Base-by-base conservation (phyloP, 2,888 invertebrate species). In the Cheilosia urbana region DNA sequence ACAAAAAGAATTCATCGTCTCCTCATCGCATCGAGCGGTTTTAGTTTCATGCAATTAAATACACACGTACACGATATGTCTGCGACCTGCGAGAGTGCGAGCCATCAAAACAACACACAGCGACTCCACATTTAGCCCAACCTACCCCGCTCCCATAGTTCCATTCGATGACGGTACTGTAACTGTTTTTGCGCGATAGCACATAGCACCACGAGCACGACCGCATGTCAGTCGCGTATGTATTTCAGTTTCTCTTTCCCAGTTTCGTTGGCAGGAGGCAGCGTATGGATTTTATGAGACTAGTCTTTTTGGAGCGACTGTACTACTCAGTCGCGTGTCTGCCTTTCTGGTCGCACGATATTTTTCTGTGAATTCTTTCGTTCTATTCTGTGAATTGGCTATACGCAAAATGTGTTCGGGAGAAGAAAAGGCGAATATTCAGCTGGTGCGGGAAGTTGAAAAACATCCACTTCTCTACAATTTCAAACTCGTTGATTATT, bases 381-480 rank as follows among this genome's bases (percentile, higher is more conserved):
- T 17, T 4, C 13, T 7, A 4, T 21, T 19, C n/a, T 11, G 4
- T 9, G 2, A 15, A 49, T 37, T 37, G 6, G 19, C 1, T 30
- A 7, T 21, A 4, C 13, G 13, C 4, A 42, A 40, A 53, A 71
- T 60, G 60, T 49, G 47, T 19, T 57, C 27, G 24, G 27, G 62
- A 19, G 72, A 73, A 30, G 62, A 73, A 17, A 42, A 13, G 4
- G 19, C 24, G 0, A 73, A 73, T 45, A 15, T 63, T 6, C 24
- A 53, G 4, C n/a, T 73, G 4, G 72, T 73, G n/a, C 11, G 45
- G 4, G 72, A 73, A 4, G 72, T 72, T n/a, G 27, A 72, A 42
- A 72, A 72, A 4, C 60, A 62, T 45, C 72, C 72, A 27, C 4
- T 62, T 0, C 51, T 73, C 1, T 73, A 73, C 21, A 73, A 73